These are phyloP conservation scores for Stichopus horrens DNA, from an alignment of 53 echinoderm and acorn worm species.

Conservation along the genomic window DNA sequence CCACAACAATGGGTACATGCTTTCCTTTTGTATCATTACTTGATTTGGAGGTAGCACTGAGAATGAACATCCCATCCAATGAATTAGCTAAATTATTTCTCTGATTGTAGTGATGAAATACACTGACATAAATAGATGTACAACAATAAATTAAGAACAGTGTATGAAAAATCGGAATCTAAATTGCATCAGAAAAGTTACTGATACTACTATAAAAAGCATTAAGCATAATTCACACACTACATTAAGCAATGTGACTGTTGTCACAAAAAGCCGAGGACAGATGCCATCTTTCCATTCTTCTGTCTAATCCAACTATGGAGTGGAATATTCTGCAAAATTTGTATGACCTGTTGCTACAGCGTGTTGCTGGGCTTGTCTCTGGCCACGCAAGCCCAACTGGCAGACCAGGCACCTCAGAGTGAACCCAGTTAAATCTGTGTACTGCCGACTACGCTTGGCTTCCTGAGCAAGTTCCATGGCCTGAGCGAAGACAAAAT, in stretches of 20 bases:
- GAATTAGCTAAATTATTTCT: too few relatives aligned
- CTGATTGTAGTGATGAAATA: too few relatives aligned
- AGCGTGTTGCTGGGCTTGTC: constrained; percentile 76
- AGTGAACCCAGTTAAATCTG: constrained; percentile 67
- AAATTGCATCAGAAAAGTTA: not conserved
- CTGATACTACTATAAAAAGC: not conserved
- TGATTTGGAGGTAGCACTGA: too few relatives aligned
- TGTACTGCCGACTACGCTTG: constrained; percentile 69
- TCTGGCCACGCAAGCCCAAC: constrained; percentile 65
- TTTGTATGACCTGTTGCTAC: constrained; percentile 72
- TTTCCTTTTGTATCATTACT: too few relatives aligned
- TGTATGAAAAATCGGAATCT: not conserved
- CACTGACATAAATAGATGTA: not conserved
- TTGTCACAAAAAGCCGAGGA: not conserved
- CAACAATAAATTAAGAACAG: not conserved
- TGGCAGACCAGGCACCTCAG: constrained; percentile 71
- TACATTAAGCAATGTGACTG: not conserved
- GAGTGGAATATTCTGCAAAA: constrained; percentile 64
- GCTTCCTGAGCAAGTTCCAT: constrained; percentile 67
- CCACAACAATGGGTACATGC: too few relatives aligned
- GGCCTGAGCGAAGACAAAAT: constrained; percentile 59
- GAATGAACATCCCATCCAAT: too few relatives aligned
- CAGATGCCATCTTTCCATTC: not conserved
- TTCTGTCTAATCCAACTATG: not conserved
- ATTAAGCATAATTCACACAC: not conserved